These are phyloP conservation scores for Microcebus tavaratra DNA, from an alignment of 2,113 vertebrate species.

Conservation along the genomic window DNA sequence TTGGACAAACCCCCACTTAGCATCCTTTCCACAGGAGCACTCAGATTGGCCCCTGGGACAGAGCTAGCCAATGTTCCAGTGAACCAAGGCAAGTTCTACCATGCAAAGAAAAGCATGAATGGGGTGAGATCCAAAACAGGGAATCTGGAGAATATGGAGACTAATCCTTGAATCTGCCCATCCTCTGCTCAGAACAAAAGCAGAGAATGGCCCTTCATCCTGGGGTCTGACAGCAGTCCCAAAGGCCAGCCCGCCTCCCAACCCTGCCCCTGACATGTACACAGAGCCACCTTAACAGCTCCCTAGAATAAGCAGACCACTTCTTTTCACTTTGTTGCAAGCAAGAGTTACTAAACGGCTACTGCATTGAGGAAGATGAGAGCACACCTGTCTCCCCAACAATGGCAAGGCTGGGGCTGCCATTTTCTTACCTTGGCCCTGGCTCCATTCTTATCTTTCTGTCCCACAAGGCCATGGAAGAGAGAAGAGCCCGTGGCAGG, in stretches of 20 bases:
- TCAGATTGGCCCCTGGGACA: neutral
- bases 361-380: neutral
- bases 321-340: neutral
- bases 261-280: neutral
- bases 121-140: neutral
- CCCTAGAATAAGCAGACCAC: neutral
- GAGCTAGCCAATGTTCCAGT: neutral
- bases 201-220: neutral
- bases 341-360: neutral
- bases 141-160: neutral
- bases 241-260: neutral
- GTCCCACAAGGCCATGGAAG: neutral
- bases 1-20: conserved; percentile 28
- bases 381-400: neutral
- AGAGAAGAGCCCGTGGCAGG: neutral
- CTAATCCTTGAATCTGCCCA: neutral
- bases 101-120: neutral
- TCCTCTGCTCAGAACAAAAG: neutral
- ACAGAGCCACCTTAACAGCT: neutral
- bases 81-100: neutral
- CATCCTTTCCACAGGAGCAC: neutral
- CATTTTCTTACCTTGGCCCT: neutral
- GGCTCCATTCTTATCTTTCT: neutral
- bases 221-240: neutral
- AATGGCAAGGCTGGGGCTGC: too few species aligned